Percentiles rank a stretch among this genome's conserved stretches.
Conservation (phyloP, 2,113 vertebrate genomes). For the Lagenorhynchus albirostris region DNA sequence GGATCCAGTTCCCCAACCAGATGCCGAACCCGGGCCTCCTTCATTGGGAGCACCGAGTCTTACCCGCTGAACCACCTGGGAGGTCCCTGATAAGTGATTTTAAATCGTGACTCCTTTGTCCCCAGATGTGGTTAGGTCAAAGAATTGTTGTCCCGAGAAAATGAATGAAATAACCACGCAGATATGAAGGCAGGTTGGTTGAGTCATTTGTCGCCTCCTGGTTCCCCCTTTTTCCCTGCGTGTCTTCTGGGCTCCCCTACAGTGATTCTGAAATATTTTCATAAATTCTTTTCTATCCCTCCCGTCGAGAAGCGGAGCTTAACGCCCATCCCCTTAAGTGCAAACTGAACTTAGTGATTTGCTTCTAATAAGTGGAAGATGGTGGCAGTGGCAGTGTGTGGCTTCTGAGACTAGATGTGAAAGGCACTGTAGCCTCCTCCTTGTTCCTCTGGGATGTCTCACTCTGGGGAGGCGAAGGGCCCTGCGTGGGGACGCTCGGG, state of each 20-base stretch:
- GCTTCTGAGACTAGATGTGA: neutral
- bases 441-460: neutral
- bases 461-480: neutral
- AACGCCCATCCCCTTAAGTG: neutral
- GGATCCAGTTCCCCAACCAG: too few relatives aligned
- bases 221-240: rapidly evolving
- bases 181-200: neutral
- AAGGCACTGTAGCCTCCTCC: neutral
- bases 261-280: neutral
- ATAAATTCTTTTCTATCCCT: neutral
- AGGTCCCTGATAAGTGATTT: neutral
- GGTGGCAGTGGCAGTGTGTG: neutral
- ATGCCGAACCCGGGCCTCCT: rapidly evolving
- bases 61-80: too few relatives aligned
- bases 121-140: neutral
- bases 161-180: neutral
- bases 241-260: neutral
- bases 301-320: neutral
- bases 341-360: neutral
- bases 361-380: neutral
- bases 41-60: too few relatives aligned
- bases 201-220: neutral
- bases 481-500: neutral
- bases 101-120: neutral
- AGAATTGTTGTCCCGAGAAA: neutral